A percentile compares a stretch with the other conserved stretches of the same genome.
Conservation (phyloP, 2,888 invertebrate genomes). For the Archips xylosteana region DNA sequence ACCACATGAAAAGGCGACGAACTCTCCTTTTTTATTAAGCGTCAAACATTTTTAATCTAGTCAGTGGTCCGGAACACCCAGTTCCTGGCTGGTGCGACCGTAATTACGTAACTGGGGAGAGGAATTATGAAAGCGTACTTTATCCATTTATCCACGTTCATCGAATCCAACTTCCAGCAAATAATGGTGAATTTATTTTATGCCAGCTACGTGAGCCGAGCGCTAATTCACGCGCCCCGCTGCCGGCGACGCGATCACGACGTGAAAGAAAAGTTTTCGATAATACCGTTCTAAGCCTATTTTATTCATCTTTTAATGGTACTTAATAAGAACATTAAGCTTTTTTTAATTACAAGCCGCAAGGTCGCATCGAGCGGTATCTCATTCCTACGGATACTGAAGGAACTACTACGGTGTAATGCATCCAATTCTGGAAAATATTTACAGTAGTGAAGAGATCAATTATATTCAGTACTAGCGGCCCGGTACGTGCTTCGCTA, state of each 20-base stretch:
- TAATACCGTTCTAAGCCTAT: conserved; percentile 41
- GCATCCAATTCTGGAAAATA: no score
- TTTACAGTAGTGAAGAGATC: no score
- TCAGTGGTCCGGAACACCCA: conserved; percentile 3
- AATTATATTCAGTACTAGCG: no score
- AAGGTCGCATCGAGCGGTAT: neutral
- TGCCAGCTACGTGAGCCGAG: conserved; percentile 60
- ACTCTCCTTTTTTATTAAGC: neutral
- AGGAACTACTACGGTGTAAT: neutral
- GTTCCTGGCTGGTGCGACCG: neutral
- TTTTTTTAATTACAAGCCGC: neutral
- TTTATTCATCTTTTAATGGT: conserved; percentile 17
- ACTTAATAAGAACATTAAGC: conserved; percentile 11
- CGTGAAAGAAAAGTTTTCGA: conserved; percentile 40
- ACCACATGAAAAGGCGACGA: neutral
- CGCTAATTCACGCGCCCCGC: conserved; percentile 51
- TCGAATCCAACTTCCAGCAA: conserved; percentile 48
- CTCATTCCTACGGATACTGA: neutral
- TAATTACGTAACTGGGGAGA: conserved; percentile 16
- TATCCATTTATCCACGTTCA: conserved; percentile 43
- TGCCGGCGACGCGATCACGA: conserved; percentile 41
- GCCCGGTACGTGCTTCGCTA: no score
- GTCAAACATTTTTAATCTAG: conserved; percentile 11
- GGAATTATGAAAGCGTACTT: conserved; percentile 30
- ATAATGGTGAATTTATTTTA: conserved; percentile 62